Conservation (phyloP, 2,113 vertebrate species). For the Daboia siamensis region DNA sequence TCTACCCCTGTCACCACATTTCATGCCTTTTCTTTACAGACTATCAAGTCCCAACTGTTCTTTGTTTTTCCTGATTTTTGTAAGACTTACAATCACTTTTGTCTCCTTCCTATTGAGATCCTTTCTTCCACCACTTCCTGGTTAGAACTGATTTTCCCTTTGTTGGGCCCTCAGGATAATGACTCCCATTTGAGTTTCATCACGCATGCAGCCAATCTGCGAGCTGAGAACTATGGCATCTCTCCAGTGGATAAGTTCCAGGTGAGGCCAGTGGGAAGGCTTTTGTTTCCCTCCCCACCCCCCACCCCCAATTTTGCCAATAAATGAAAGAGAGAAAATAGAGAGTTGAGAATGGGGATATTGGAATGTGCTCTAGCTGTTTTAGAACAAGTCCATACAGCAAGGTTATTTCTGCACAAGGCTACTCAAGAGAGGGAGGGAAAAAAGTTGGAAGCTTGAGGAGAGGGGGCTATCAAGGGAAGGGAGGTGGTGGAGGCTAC, state of each 20-base stretch:
- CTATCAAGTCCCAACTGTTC: neutral
- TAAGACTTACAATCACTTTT: neutral
- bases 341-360: neutral
- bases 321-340: neutral
- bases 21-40: neutral
- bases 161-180: conserved; percentile 72
- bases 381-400: neutral
- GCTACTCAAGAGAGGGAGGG: neutral
- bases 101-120: neutral
- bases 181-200: conserved; percentile 85
- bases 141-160: neutral
- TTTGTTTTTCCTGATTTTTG: neutral
- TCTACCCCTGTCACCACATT: neutral
- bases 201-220: conserved; percentile 77
- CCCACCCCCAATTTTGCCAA: neutral
- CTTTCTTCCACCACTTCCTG: neutral
- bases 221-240: conserved; percentile 86
- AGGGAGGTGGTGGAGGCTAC: neutral
- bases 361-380: neutral
- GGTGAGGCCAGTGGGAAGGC: conserved; percentile 45
- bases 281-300: neutral
- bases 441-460: neutral
- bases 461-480: neutral
- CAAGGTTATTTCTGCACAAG: neutral
- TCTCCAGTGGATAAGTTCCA: conserved; percentile 68